Base-by-base conservation (phyloP, 92 coral and sea anemone genomes). In the Phymanthus crucifer region DNA sequence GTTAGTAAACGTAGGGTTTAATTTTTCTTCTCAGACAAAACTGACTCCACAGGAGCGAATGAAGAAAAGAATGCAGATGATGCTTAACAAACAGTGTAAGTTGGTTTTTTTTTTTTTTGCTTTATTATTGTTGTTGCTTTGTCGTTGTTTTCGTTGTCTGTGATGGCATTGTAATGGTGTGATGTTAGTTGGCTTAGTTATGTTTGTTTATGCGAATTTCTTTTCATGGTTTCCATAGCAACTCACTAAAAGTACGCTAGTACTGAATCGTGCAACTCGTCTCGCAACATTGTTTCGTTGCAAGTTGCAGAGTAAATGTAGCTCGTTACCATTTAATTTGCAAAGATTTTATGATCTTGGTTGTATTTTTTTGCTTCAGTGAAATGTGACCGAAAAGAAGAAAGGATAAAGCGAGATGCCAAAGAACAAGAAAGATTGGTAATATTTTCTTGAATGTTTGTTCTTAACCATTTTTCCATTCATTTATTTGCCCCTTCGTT, bases 11-110 rank as follows among this genome's bases (percentile, higher is more conserved):
- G 6, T 54, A 0, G 64, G 10, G 24, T 54, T 54, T 8, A 23
- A 4, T 21, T 54, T 21, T 73, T 29, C 16, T 85, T 4, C 47
- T 0, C 73, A 89, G 93, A 73, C 89, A 19, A 91, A 92, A 87
- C 79, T 94, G 77, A 86, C 95, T 24, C 83, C 95, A 3, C 97
- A 92, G 70, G 97, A 92, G 77, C 85, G 87, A 83, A 89, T 94
- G 93, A 94, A 94, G 46, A 94, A 87, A 73, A 85, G 91, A 80
- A 94, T 94, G 98, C 98, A 94, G 76, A 18, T 94, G 93, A 87
- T 93, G 92, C 80, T 94, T 27, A 94, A 94, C 87, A 94, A 92
- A 74, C 98, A 94, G 69, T 64, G 98, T 93, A 81, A 88, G 95
- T 73, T 19, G 0, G 24, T 27, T 8, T 18, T 26, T 23, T 72